phyloP scores from a whole-genome alignment of 2,888 invertebrate genomes.

The Tryphoninae sp. region DNA sequence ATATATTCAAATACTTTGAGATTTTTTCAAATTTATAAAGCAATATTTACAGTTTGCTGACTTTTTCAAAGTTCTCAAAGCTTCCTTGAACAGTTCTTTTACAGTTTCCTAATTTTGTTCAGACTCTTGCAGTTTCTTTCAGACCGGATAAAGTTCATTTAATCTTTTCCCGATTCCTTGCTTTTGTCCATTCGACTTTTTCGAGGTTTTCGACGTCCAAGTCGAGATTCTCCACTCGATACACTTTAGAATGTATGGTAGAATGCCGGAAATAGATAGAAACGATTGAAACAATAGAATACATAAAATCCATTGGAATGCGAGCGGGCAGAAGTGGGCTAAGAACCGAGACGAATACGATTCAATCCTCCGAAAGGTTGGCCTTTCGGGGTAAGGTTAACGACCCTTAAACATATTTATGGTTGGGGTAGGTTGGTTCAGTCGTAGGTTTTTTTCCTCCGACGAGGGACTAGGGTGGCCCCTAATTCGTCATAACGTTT shows the following conservation, averaged over 20 bases:
- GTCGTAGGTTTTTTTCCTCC: conserved; percentile 65
- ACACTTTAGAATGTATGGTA: background rate
- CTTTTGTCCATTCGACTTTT: background rate
- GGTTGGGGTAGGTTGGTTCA: conserved; percentile 77
- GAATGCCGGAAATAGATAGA: background rate
- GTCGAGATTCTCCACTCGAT: background rate
- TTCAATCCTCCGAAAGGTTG: conserved; percentile 63
- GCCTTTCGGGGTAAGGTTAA: conserved; percentile 68
- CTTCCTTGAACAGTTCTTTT: too few species aligned
- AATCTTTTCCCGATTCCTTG: background rate
- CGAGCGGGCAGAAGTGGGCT: conserved; percentile 3
- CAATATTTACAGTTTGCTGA: too few species aligned
- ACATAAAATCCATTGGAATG: background rate
- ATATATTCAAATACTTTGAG: too few species aligned
- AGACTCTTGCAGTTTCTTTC: too few species aligned
- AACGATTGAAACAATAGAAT: background rate
- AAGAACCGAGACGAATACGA: conserved; percentile 54
- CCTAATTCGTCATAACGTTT: conserved; percentile 78
- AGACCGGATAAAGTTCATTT: too few species aligned
- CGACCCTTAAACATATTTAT: conserved; percentile 74
- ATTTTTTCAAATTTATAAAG: too few species aligned
- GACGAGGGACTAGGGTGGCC: conserved; percentile 70
- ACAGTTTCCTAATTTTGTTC: too few species aligned
- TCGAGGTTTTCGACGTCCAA: background rate
- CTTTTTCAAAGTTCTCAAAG: too few species aligned